Conservation (phyloP, 2,113 vertebrate species). For the Syrrhaptes paradoxus region DNA sequence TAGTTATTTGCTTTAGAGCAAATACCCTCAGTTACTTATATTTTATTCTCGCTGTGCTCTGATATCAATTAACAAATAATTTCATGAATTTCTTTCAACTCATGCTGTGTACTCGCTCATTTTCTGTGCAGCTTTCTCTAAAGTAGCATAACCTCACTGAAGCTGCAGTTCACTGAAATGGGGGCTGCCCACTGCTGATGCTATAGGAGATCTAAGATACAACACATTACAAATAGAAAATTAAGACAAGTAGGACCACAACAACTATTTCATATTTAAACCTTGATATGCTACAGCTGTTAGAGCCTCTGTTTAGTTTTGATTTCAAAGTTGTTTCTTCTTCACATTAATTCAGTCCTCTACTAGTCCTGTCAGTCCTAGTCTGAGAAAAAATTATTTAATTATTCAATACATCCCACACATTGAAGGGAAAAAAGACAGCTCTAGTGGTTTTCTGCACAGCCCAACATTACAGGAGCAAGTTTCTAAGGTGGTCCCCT, state of each 20-base stretch:
- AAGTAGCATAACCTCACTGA: neutral
- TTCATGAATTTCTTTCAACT: neutral
- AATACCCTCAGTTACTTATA: neutral
- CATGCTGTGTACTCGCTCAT: constrained; percentile 17
- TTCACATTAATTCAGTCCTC: neutral
- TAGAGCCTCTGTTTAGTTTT: neutral
- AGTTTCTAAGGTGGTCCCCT: neutral
- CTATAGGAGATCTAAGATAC: neutral
- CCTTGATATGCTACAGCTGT: neutral
- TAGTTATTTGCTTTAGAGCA: neutral
- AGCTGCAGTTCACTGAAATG: neutral
- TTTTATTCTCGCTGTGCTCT: neutral
- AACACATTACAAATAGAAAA: neutral
- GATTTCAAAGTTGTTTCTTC: neutral
- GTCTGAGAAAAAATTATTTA: neutral
- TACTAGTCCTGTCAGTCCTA: neutral
- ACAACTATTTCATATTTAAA: neutral
- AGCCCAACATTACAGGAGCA: fast-evolving
- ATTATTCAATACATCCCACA: neutral
- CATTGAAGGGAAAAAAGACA: neutral
- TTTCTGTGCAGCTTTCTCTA: neutral
- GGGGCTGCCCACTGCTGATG: neutral
- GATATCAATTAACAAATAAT: constrained; percentile 11
- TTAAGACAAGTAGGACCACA: neutral
- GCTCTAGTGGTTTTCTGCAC: neutral